Evolutionary conservation across 2,888 invertebrate species (phyloP).

Genomic region (Timandra comae): DNA sequence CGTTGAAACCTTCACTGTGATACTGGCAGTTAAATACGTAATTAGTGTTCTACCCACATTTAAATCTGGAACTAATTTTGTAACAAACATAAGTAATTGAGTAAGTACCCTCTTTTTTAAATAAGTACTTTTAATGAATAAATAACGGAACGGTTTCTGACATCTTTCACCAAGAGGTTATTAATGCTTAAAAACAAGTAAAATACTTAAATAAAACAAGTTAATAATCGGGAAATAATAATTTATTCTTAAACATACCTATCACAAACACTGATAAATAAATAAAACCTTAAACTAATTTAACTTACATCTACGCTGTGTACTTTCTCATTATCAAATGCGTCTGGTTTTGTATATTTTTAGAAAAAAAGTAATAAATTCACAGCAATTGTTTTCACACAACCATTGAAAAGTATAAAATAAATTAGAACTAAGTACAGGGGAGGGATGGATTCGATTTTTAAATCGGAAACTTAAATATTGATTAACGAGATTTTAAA

Average conservation of each 20-base stretch:
- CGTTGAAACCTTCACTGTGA: conserved; percentile 18
- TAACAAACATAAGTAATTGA: too few species aligned
- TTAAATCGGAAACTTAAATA: too few species aligned
- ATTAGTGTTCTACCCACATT: background rate
- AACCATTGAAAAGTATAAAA: conserved; percentile 5
- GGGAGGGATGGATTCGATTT: too few species aligned
- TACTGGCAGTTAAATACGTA: background rate
- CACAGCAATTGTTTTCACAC: conserved; percentile 35
- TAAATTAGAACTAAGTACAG: too few species aligned
- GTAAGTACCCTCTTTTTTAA: too few species aligned
- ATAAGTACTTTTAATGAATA: too few species aligned
- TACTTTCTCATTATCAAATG: conserved; percentile 76
- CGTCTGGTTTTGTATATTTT: conserved; percentile 52
- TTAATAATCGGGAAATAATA: conserved; percentile 44
- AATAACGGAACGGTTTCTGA: too few species aligned
- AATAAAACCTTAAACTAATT: conserved; percentile 51
- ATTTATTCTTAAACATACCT: conserved; percentile 50
- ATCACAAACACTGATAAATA: conserved; percentile 60
- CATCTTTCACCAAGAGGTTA: too few species aligned
- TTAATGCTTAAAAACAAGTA: too few species aligned
- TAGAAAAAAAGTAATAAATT: conserved; percentile 23
- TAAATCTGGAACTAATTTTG: too few species aligned
- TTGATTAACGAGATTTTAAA: too few species aligned
- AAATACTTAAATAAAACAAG: conserved; percentile 15
- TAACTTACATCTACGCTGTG: conserved; percentile 64